A percentile compares a stretch with the other conserved stretches of the same genome.
phyloP scores from a whole-genome alignment of 1,140 invertebrate genomes.

The Drosophila rufa region DNA sequence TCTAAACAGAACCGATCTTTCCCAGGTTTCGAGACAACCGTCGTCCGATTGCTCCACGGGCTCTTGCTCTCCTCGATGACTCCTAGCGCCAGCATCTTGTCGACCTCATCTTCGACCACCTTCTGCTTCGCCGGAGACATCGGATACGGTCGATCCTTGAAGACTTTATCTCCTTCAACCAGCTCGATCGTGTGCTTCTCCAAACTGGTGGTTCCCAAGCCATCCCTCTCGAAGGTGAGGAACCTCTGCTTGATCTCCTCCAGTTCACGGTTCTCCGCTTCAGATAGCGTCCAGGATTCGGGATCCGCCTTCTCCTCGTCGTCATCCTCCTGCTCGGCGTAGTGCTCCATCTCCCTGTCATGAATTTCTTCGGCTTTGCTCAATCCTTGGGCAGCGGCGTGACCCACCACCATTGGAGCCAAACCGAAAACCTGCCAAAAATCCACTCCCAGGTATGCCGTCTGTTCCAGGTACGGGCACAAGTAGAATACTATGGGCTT shows the following conservation, averaged over 20 bases:
- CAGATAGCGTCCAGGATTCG: neutral
- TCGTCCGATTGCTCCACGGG: too few species aligned
- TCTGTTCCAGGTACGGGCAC: neutral
- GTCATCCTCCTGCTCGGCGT: neutral
- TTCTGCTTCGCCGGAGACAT: too few species aligned
- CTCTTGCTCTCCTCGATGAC: slow-evolving; percentile 1
- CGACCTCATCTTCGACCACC: too few species aligned
- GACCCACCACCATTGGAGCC: neutral
- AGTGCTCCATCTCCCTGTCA: neutral
- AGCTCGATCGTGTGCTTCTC: neutral
- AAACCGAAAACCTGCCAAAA: neutral
- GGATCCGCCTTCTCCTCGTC: neutral
- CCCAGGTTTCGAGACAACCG: too few species aligned
- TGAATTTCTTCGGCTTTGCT: neutral
- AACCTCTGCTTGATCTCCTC: neutral
- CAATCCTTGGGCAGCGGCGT: neutral
- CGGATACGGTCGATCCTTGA: neutral
- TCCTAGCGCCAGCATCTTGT: neutral
- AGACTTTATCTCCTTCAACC: neutral
- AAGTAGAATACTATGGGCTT: neutral
- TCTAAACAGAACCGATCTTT: too few species aligned
- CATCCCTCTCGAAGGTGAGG: neutral
- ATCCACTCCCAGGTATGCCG: neutral
- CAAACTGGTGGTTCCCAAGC: neutral
- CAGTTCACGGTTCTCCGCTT: neutral